Percentiles rank a stretch among this genome's conserved stretches.
Conservation (phyloP, 1,140 invertebrate genomes). For the Neuroterus valhalla region DNA sequence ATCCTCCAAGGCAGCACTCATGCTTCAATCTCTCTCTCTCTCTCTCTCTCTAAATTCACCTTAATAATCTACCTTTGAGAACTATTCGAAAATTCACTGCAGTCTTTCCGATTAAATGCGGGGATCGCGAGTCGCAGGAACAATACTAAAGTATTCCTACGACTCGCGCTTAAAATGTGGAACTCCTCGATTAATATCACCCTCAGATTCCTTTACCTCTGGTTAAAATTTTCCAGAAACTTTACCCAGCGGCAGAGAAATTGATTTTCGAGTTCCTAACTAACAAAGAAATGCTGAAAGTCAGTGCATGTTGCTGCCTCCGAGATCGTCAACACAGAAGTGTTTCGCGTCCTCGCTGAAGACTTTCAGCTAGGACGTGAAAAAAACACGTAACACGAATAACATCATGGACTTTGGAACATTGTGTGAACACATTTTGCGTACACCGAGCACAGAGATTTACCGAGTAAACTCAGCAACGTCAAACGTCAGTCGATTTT, state of each 20-base stretch:
- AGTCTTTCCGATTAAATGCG: conserved; percentile 27
- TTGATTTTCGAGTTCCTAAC: conserved; percentile 23
- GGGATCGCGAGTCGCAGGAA: neutral
- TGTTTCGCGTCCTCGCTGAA: conserved; percentile 14
- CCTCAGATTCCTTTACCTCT: conserved; percentile 29
- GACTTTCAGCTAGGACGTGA: conserved; percentile 1
- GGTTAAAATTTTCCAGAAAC: conserved; percentile 1
- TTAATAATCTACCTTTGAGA: neutral
- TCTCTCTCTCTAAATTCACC: conserved; percentile 35
- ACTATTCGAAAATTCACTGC: conserved; percentile 11
- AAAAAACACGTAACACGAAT: conserved; percentile 16
- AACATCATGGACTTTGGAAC: conserved; percentile 29
- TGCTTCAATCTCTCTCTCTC: conserved; percentile 38
- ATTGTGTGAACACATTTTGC: conserved; percentile 1
- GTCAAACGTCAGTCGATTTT: conserved; percentile 15
- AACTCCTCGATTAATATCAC: conserved; percentile 27
- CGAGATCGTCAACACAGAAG: conserved; percentile 6
- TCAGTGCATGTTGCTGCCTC: neutral
- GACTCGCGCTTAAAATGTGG: neutral
- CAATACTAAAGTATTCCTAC: neutral
- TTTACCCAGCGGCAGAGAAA: conserved; percentile 8
- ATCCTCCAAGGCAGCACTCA: conserved; percentile 41
- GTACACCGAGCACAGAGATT: neutral
- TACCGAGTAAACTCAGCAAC: conserved; percentile 14
- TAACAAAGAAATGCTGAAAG: conserved; percentile 5